Conservation (phyloP, 1,140 invertebrate genomes). For the Trichonephila clavata region DNA sequence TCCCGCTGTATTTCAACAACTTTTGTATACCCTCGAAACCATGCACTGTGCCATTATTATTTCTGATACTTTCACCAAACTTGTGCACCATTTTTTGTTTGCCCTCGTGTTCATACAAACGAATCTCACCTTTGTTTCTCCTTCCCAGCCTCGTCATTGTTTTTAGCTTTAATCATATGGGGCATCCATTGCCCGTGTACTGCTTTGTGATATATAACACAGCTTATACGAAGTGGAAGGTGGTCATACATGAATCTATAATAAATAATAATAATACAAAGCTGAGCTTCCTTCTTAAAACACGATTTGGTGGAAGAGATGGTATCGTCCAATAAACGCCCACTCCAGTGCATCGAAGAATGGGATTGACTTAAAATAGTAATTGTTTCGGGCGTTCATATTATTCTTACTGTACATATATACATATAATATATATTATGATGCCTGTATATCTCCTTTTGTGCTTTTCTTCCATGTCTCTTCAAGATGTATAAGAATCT, state of each 20-base stretch:
- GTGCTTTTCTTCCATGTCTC: conserved; percentile 73
- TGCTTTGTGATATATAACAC: conserved; percentile 66
- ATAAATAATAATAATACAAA: conserved; percentile 42
- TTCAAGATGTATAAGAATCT: conserved; percentile 69
- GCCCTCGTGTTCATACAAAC: not conserved
- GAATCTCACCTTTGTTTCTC: not conserved
- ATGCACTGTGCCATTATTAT: not conserved
- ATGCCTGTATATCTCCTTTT: conserved; percentile 75
- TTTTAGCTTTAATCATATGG: conserved; percentile 1
- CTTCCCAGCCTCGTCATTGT: not conserved
- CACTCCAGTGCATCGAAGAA: conserved; percentile 43
- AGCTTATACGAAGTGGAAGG: conserved; percentile 22
- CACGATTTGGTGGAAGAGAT: conserved; percentile 45
- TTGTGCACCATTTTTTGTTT: conserved; percentile 19
- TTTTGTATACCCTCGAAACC: not conserved
- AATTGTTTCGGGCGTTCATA: conserved; percentile 59
- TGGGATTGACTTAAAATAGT: conserved; percentile 49
- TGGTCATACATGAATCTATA: conserved; percentile 26
- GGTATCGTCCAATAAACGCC: conserved; percentile 31
- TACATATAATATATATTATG: conserved; percentile 73
- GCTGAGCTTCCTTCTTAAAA: conserved; percentile 67
- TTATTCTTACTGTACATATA: conserved; percentile 71
- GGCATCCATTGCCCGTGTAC: not conserved
- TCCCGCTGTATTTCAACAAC: not conserved
- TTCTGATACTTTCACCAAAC: not conserved